These are phyloP conservation scores for Varecia variegata DNA, from an alignment of 2,797 vertebrate species.

Conservation along the genomic window DNA sequence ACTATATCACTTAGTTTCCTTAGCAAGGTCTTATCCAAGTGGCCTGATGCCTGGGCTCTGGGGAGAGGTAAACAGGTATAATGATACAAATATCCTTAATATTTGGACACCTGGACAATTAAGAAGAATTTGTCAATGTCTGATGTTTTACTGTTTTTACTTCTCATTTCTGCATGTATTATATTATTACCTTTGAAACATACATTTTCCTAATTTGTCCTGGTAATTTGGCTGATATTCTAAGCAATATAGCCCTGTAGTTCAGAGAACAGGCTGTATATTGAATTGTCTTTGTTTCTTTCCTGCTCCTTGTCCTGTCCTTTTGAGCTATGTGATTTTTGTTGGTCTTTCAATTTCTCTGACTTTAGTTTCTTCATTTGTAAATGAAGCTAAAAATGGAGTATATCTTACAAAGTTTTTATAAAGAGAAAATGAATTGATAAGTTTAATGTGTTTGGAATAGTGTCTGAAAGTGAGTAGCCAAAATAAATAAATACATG, in stretches of 20 bases:
- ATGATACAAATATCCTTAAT: not conserved
- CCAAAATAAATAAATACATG: not conserved
- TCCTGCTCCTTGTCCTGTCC: not conserved
- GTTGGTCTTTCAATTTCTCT: not conserved
- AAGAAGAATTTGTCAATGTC: not conserved
- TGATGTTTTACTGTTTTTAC: not conserved
- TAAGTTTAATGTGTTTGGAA: not conserved
- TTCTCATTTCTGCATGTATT: not conserved
- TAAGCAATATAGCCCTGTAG: not conserved
- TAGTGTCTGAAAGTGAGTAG: not conserved
- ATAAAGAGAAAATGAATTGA: conserved; percentile 11
- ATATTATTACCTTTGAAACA: not conserved
- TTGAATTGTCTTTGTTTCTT: not conserved
- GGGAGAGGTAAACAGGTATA: not conserved
- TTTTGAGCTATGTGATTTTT: not conserved
- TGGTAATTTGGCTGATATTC: not conserved
- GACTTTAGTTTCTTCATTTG: conserved; percentile 6
- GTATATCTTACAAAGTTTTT: not conserved
- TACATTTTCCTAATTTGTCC: not conserved
- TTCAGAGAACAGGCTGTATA: not conserved
- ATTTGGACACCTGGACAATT: not conserved
- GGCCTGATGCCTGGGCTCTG: not conserved
- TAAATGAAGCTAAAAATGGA: not conserved
- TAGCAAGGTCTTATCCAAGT: not conserved
- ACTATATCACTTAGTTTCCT: not conserved